Base-by-base conservation (phyloP, 1,140 invertebrate species). In the Magallana ariakensis region DNA sequence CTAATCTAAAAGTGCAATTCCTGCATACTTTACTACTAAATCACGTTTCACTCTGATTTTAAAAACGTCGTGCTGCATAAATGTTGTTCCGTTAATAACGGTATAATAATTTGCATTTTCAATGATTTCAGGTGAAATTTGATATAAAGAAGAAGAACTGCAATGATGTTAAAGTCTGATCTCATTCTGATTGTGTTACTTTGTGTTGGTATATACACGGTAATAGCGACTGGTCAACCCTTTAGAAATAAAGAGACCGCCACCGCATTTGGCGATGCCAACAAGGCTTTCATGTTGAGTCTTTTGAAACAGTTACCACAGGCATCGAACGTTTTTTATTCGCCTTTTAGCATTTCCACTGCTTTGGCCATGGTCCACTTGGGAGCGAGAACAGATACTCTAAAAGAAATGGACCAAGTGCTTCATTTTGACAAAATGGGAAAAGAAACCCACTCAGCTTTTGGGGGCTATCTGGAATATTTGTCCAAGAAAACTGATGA, bases 281-380 rank as follows among this genome's bases (percentile, higher is more conserved):
- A 62, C 58, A 62, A 16, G 15, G 15, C 16, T 7, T 62, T 62
- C 58, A 62, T 62, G 58, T 16, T 62, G 15, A 62, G 58, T 62
- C 58, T 62, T 16, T 16, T 62, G 58, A 62, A 62, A 19, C 58
- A 62, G 1, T 62, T 62, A 26, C 75, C 22, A 53, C 22, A n/a
- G 15, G 75, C 15, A 80, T 26, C 10, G 13, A 97, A 96, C 92
- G 91, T 96, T 9, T 93, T 97, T 33, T 96, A 96, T 86, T 96
- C 96, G 11, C 97, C 97, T 1, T 92, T 96, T 55, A 96, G 96
- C 89, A 95, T 97, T 56, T 95, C 95, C 22, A 95, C 96, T 86
- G 95, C 96, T 33, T 92, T 97, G 89, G 95, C 96, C 26, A 95
- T 97, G 92, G 94, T 96, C 3, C 94, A 97, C 8, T 93, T 97